These are phyloP conservation scores for Anastrepha ludens DNA, from an alignment of 1,140 invertebrate genomes.

Conservation along the genomic window DNA sequence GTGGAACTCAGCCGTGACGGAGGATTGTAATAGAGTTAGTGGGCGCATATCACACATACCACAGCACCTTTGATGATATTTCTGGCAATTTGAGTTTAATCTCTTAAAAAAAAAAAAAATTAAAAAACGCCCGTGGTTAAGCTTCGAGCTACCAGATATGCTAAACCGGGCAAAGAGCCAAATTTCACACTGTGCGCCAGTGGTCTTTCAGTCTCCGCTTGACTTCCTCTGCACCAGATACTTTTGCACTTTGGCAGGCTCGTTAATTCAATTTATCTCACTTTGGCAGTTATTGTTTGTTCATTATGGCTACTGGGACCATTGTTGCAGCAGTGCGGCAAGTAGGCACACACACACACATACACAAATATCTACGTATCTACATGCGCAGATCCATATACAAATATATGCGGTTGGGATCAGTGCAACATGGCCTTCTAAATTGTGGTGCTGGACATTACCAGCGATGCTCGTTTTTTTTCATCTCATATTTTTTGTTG, in stretches of 20 bases:
- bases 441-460: not conserved
- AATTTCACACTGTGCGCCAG: not conserved
- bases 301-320: constrained; percentile 40
- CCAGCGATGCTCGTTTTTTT: not conserved
- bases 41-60: too few species aligned
- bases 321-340: not conserved
- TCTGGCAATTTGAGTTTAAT: not conserved
- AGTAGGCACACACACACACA: not conserved
- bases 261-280: constrained; percentile 55
- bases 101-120: not conserved
- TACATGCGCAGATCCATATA: not conserved
- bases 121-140: not conserved
- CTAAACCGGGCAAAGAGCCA: not conserved
- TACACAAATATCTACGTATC: not conserved
- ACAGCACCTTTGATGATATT: too few species aligned
- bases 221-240: not conserved
- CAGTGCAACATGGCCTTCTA: not conserved
- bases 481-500: not conserved
- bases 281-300: constrained; percentile 53
- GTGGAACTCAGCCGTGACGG: too few species aligned
- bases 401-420: not conserved
- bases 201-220: not conserved
- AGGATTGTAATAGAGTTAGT: too few species aligned
- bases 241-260: constrained; percentile 30
- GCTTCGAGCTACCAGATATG: too few species aligned